A percentile compares a stretch with the other conserved stretches of the same genome.
These are phyloP conservation scores for Aphrophora alni DNA, from an alignment of 2,888 invertebrate genomes.

Conservation along the genomic window DNA sequence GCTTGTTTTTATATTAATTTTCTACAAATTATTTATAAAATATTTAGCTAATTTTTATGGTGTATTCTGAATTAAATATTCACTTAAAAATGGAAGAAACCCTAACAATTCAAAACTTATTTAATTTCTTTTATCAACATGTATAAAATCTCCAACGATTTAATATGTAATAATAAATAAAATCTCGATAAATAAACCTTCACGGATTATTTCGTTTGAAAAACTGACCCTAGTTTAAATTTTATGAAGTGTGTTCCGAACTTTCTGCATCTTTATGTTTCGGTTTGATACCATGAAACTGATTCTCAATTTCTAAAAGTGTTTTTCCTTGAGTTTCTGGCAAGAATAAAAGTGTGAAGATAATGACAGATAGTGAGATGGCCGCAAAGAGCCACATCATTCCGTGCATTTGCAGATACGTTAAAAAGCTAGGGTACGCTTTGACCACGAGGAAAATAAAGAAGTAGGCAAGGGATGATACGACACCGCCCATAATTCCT, in stretches of 20 bases:
- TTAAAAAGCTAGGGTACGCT: conserved; percentile 67
- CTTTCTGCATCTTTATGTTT: conserved; percentile 3
- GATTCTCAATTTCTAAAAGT: conserved; percentile 69
- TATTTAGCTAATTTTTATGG: too few species aligned
- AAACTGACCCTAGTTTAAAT: too few species aligned
- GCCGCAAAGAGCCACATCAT: conserved; percentile 69
- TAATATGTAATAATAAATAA: too few species aligned
- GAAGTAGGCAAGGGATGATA: conserved; percentile 72
- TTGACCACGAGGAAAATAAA: conserved; percentile 75
- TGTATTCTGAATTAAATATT: too few species aligned
- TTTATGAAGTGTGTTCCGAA: neutral
- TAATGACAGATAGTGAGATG: conserved; percentile 66
- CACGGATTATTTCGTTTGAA: too few species aligned
- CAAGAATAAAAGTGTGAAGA: conserved; percentile 66
- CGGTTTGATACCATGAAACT: conserved; percentile 41
- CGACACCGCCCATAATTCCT: conserved; percentile 72
- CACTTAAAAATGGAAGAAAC: too few species aligned
- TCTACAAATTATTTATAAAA: too few species aligned
- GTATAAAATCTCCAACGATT: too few species aligned
- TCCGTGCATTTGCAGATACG: conserved; percentile 59
- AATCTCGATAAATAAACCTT: too few species aligned
- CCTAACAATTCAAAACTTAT: too few species aligned
- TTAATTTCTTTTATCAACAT: too few species aligned
- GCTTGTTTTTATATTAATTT: too few species aligned
- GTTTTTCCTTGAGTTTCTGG: conserved; percentile 75